Percentiles rank a stretch among this genome's conserved stretches.
Conservation (phyloP, 2,888 invertebrate species). For the Dynastes grantii region DNA sequence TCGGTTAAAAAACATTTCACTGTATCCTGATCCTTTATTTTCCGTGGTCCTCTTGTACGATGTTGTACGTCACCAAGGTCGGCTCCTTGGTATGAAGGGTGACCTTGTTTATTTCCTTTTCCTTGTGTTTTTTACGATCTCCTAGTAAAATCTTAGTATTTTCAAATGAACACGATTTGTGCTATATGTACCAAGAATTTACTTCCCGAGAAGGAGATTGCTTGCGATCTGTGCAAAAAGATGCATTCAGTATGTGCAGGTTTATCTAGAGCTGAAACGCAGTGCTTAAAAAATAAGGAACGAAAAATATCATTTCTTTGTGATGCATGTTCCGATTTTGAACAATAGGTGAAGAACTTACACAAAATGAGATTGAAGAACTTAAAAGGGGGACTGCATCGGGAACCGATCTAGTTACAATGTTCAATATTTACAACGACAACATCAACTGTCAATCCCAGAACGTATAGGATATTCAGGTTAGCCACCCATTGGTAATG, state of each 20-base stretch:
- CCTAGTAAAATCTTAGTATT: neutral
- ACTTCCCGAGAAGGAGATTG: neutral
- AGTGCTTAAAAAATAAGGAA: slow-evolving; percentile 14
- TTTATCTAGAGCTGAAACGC: neutral
- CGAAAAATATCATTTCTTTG: slow-evolving; percentile 8
- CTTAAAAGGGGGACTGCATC: neutral
- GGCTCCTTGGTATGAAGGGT: no score
- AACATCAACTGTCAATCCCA: no score
- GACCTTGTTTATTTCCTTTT: no score
- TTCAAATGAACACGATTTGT: neutral
- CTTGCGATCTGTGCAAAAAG: slow-evolving; percentile 7
- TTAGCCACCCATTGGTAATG: no score
- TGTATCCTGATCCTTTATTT: no score
- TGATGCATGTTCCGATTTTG: slow-evolving; percentile 1
- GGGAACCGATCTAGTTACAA: neutral
- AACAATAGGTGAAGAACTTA: neutral
- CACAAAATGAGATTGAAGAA: neutral
- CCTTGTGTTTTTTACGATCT: no score
- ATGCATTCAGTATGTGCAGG: neutral
- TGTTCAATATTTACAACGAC: no score
- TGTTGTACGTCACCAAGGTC: no score
- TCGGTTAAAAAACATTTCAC: no score
- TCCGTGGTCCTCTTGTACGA: no score
- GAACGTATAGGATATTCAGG: no score
- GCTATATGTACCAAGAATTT: neutral